Base-by-base conservation (phyloP, 2,113 vertebrate genomes). In the Pseudopipra pipra region DNA sequence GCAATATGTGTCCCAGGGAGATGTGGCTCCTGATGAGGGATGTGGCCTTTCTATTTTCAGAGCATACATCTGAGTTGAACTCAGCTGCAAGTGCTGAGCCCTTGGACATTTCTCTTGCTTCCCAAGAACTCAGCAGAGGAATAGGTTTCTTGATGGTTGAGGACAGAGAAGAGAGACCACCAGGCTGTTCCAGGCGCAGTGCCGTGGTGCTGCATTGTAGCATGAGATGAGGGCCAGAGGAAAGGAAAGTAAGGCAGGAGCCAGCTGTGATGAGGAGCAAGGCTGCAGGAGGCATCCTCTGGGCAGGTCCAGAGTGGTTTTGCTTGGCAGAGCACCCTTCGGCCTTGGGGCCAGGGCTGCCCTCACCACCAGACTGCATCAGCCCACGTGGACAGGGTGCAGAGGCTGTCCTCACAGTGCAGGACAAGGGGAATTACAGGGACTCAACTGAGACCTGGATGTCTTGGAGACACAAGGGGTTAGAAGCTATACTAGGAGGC, bases 101-200 rank as follows among this genome's bases (percentile, higher is more conserved):
- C 19, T 93, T 71, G 51, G 54, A 94, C 43, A 43, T 19, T 76
- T 85, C 30, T 89, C 90, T 59, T 0, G 0, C 46, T 79, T 79
- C 68, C 89, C 83, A 94, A 89, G 71, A 91, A 90, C 27, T 71
- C 89, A 79, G 59, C 33, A 70, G 63, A 95, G 63, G 58, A 87
- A 92, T 37, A 33, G 27, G 24, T 91, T 96, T 94, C 31, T 68
- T 66, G 70, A 30, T 56, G 49, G 25, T 3, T 71, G 35, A 44
- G 55, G 67, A 46, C 6, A 82, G 30, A 93, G 37, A 58, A 87
- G 17, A 89, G 67, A 82, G 30, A 25, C 35, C 0, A 0, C 31
- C 23, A 87, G 71, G 35, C 56, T 78, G 8, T 27, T 82, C 49
- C 27, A 73, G 78, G 51, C 4, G 1, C 11, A 0, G 2, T 76